Evolutionary conservation across 1,140 invertebrate genomes (phyloP).

Genomic region (Ooceraea biroi): DNA sequence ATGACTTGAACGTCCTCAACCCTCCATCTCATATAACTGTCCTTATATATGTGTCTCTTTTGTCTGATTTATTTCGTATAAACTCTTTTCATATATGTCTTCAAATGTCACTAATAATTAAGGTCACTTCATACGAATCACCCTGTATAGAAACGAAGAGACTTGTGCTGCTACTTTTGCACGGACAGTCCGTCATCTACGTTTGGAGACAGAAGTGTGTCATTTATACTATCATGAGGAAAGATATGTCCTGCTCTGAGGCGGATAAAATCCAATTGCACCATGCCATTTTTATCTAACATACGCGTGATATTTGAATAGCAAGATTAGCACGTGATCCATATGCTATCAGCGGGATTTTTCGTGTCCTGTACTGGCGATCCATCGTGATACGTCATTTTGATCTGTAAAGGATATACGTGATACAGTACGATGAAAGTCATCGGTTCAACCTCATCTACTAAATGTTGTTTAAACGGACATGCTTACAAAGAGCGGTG

Average conservation of each 20-base stretch:
- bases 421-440: neutral
- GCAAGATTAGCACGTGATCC: constrained; percentile 89
- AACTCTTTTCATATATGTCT: too few species aligned
- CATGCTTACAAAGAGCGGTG: constrained; percentile 90
- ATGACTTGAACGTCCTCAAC: too few species aligned
- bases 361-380: constrained; percentile 89
- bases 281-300: constrained; percentile 90
- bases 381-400: constrained; percentile 92
- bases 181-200: too few species aligned
- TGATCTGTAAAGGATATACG: constrained; percentile 87
- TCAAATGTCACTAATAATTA: too few species aligned
- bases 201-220: too few species aligned
- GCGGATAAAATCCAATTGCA: constrained; percentile 91
- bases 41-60: too few species aligned
- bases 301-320: constrained; percentile 88
- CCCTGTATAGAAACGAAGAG: too few species aligned
- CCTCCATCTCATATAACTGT: too few species aligned
- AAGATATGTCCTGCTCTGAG: constrained; percentile 87
- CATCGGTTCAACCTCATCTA: neutral
- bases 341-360: constrained; percentile 89
- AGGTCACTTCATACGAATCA: too few species aligned
- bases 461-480: neutral
- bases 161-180: too few species aligned
- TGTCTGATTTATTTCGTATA: too few species aligned
- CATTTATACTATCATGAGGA: too few species aligned